Percentiles rank a stretch among this genome's conserved stretches.
These are phyloP conservation scores for Drosophila recens DNA, from an alignment of 2,888 invertebrate species.

Conservation along the genomic window DNA sequence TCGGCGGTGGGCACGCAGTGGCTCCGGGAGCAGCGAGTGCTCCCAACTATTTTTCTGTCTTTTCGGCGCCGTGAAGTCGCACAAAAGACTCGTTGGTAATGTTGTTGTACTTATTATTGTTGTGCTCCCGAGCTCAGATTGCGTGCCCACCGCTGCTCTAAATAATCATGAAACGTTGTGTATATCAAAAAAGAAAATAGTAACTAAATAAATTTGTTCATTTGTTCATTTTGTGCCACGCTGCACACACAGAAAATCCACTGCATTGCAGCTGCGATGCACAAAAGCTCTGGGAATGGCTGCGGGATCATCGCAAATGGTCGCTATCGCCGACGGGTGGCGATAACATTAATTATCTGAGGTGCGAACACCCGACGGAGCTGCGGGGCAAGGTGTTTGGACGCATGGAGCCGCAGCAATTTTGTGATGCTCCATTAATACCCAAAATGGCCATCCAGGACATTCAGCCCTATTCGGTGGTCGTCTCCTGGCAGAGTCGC, in stretches of 20 bases:
- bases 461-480: constrained; percentile 93
- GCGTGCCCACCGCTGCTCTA: no score
- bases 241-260: constrained; percentile 90
- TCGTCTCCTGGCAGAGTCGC: constrained; percentile 95
- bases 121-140: no score
- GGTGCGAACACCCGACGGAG: constrained; percentile 94
- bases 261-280: constrained; percentile 95
- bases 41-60: no score
- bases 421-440: constrained; percentile 94
- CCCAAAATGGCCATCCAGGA: constrained; percentile 94
- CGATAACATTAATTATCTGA: constrained; percentile 87
- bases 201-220: background rate
- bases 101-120: no score
- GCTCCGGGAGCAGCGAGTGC: no score
- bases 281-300: constrained; percentile 96
- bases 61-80: no score
- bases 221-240: constrained; percentile 1
- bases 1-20: no score
- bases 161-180: no score
- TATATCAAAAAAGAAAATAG: no score
- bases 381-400: constrained; percentile 91
- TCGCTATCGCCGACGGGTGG: constrained; percentile 69
- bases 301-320: constrained; percentile 93
- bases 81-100: no score
- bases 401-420: constrained; percentile 91